Evolutionary conservation across 2,797 vertebrate genomes (phyloP).

Genomic region (Microctenopoma lineatum): DNA sequence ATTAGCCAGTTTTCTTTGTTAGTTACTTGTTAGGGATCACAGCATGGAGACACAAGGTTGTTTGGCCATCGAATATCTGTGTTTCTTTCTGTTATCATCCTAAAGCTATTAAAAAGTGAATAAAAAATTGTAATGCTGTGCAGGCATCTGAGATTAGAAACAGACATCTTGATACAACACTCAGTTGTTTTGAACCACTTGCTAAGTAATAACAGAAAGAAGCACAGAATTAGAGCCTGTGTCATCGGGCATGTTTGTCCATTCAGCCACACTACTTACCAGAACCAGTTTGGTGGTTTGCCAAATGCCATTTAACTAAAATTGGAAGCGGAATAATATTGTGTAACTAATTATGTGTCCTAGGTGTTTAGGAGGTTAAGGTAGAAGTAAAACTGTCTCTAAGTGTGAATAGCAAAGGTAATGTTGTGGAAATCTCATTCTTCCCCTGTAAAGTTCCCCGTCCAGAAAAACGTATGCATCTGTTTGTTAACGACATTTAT

Average conservation of each 20-base stretch:
- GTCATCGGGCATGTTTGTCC: slow-evolving; percentile 15
- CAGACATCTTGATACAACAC: not conserved
- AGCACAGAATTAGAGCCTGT: slow-evolving; percentile 4
- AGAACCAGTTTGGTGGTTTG: slow-evolving; percentile 36
- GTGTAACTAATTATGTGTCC: slow-evolving; percentile 13
- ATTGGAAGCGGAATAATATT: slow-evolving; percentile 13
- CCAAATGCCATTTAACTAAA: slow-evolving; percentile 40
- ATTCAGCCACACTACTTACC: slow-evolving; percentile 12
- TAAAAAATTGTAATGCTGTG: not conserved
- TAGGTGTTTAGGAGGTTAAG: slow-evolving; percentile 9
- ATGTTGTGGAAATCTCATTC: slow-evolving; percentile 48
- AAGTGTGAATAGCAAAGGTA: not conserved
- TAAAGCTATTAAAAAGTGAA: not conserved
- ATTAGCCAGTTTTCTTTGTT: not conserved
- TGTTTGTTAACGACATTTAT: slow-evolving; percentile 53
- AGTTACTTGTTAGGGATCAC: not conserved
- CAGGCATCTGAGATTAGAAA: not conserved
- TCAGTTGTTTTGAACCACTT: not conserved
- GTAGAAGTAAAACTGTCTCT: not conserved
- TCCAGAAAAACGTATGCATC: slow-evolving; percentile 49
- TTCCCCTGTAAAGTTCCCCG: slow-evolving; percentile 19
- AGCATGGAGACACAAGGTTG: not conserved
- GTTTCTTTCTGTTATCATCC: not conserved
- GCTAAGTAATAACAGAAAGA: slow-evolving; percentile 19
- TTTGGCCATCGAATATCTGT: no score